Conservation (phyloP, 2,113 vertebrate species). For the Sisor rabdophorus region DNA sequence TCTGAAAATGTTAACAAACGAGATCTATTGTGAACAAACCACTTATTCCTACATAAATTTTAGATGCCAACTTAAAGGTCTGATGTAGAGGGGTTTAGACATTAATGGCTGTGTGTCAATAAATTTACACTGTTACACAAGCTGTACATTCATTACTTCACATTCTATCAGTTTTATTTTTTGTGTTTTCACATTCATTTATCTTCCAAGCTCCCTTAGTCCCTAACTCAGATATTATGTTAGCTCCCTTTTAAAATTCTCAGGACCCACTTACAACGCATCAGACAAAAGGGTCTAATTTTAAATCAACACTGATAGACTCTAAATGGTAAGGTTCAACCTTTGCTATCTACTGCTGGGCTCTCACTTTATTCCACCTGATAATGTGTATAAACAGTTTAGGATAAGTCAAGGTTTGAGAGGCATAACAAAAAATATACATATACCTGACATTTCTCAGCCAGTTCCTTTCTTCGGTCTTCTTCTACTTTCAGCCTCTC, state of each 20-base stretch:
- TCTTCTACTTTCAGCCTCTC: constrained; percentile 80
- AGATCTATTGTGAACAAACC: constrained; percentile 6
- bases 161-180: too few species aligned
- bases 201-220: too few species aligned
- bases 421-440: neutral
- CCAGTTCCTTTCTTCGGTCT: constrained; percentile 77
- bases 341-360: constrained; percentile 20
- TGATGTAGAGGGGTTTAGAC: too few species aligned
- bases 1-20: constrained; percentile 62
- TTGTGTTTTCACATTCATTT: too few species aligned
- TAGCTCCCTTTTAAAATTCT: constrained; percentile 44
- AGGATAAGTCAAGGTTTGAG: neutral
- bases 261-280: constrained; percentile 42
- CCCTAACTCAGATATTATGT: constrained; percentile 39
- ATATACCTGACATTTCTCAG: constrained; percentile 79
- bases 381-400: constrained; percentile 17
- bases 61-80: neutral
- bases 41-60: neutral
- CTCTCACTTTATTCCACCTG: constrained; percentile 14
- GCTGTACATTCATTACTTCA: too few species aligned
- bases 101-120: too few species aligned
- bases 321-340: neutral
- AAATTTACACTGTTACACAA: too few species aligned
- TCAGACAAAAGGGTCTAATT: constrained; percentile 34
- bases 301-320: constrained; percentile 32